Conservation (phyloP, 1,140 invertebrate species). For the Leptoteleia sp. region DNA sequence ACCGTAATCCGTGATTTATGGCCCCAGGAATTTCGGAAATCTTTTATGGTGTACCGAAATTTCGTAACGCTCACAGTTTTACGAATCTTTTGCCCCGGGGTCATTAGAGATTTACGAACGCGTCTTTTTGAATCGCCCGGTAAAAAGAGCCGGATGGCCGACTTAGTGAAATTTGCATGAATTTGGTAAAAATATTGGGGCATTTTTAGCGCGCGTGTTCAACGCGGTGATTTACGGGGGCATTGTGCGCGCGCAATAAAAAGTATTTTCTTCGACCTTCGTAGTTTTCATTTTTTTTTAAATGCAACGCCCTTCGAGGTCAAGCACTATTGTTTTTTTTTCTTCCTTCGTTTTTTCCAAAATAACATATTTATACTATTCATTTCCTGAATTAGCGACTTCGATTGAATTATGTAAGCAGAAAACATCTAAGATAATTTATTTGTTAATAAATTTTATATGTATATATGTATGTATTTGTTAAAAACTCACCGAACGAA, state of each 20-base stretch:
- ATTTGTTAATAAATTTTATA: too few relatives aligned
- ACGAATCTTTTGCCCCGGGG: neutral
- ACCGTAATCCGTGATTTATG: slow-evolving; percentile 17
- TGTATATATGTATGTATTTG: too few relatives aligned
- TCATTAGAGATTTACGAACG: slow-evolving; percentile 30
- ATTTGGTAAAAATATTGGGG: neutral
- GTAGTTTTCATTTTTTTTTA: slow-evolving; percentile 22
- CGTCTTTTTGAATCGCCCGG: slow-evolving; percentile 4
- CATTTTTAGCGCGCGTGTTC: slow-evolving; percentile 1
- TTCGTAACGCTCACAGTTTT: neutral
- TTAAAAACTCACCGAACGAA: too few relatives aligned
- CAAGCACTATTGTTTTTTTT: too few relatives aligned
- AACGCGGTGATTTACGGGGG: slow-evolving; percentile 19
- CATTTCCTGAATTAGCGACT: too few relatives aligned
- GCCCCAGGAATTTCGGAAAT: neutral
- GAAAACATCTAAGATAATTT: too few relatives aligned
- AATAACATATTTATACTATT: too few relatives aligned
- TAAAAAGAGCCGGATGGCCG: slow-evolving; percentile 9
- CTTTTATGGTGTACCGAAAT: slow-evolving; percentile 1
- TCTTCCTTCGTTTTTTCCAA: too few relatives aligned
- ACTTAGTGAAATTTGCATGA: slow-evolving; percentile 10
- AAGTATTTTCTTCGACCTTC: slow-evolving; percentile 26
- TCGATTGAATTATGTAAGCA: too few relatives aligned
- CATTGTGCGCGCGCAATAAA: slow-evolving; percentile 16
- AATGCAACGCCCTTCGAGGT: slow-evolving; percentile 8